Evolutionary conservation across 2,113 vertebrate species (phyloP).

Genomic region (Microcebus murinus): DNA sequence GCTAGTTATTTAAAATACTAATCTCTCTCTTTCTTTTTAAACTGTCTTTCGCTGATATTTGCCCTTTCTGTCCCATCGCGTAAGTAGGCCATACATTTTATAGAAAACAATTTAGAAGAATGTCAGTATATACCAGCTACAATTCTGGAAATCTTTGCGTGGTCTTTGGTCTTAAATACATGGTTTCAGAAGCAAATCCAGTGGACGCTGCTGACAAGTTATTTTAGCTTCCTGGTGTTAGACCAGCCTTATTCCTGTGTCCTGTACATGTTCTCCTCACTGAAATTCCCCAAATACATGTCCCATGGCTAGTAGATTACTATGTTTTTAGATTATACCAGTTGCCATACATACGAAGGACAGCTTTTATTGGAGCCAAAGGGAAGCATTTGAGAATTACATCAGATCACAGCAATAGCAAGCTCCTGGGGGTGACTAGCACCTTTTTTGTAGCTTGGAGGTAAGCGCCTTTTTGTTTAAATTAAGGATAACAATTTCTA

Average conservation of each 20-base stretch:
- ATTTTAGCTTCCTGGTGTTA: neutral
- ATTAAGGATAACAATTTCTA: neutral
- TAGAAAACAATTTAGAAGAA: neutral
- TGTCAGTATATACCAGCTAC: neutral
- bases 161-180: neutral
- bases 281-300: conserved; percentile 14
- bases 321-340: neutral
- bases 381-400: neutral
- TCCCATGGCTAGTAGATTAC: neutral
- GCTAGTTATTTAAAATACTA: conserved; percentile 43
- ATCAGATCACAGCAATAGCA: neutral
- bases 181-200: conserved; percentile 18
- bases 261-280: neutral
- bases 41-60: neutral
- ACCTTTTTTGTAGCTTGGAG: neutral
- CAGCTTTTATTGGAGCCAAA: neutral
- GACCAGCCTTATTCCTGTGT: neutral
- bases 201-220: neutral
- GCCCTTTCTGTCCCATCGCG: neutral
- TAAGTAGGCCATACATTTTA: neutral
- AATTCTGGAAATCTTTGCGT: neutral
- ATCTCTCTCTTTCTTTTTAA: conserved; percentile 4
- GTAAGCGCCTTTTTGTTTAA: neutral
- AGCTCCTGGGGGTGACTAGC: neutral
- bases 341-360: neutral